These are phyloP conservation scores for Ophion slaviceki DNA, from an alignment of 2,888 invertebrate species.

Conservation along the genomic window DNA sequence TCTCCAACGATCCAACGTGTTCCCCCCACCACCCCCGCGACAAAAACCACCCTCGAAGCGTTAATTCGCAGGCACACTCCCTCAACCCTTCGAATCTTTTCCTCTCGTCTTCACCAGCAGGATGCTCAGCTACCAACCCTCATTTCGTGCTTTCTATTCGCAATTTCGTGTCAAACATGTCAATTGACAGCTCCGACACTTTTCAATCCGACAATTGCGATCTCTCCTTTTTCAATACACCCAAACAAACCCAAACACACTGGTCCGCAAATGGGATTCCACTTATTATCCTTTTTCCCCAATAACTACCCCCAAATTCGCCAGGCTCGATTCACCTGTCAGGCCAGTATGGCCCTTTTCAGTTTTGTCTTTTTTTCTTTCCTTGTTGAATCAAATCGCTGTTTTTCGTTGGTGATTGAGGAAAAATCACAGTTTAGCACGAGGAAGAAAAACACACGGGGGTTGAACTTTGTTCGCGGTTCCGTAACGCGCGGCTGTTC, in stretches of 20 bases:
- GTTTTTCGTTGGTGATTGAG: neutral
- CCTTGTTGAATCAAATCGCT: neutral
- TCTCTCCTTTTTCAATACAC: neutral
- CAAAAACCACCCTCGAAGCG: neutral
- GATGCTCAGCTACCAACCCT: neutral
- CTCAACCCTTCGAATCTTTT: neutral
- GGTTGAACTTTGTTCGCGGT: constrained; percentile 7
- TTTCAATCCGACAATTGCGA: neutral
- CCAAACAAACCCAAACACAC: too few relatives aligned
- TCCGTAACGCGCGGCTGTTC: constrained; percentile 62
- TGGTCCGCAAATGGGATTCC: too few relatives aligned
- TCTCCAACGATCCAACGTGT: neutral
- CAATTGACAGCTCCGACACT: neutral
- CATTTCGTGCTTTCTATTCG: neutral
- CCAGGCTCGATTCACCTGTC: too few relatives aligned
- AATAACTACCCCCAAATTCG: too few relatives aligned
- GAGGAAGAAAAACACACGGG: constrained; percentile 20
- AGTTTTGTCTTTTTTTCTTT: neutral
- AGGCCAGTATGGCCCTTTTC: too few relatives aligned
- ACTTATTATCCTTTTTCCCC: too few relatives aligned
- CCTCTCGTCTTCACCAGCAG: neutral
- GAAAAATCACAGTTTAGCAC: constrained; percentile 18
- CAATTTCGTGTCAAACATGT: neutral
- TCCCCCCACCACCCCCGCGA: neutral
- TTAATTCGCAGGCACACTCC: neutral